Percentiles rank a stretch among this genome's conserved stretches.
These are phyloP conservation scores for Drosophila neocordata DNA, from an alignment of 1,140 invertebrate genomes.

Conservation along the genomic window DNA sequence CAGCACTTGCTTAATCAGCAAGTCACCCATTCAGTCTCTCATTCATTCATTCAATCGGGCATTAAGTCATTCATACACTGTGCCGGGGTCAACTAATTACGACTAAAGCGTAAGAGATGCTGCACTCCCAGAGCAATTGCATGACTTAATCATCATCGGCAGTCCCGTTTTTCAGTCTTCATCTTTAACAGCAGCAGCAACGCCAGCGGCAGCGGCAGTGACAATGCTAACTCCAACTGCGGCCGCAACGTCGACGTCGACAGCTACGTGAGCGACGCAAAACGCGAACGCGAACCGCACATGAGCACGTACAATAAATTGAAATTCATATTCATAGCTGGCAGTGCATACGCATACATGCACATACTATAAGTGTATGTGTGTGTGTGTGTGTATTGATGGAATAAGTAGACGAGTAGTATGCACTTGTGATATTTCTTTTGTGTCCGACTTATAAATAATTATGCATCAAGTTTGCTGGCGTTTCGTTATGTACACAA, in stretches of 20 bases:
- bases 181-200: neutral
- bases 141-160: constrained; percentile 6
- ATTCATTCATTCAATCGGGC: neutral
- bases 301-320: constrained; percentile 75
- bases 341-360: constrained; percentile 33
- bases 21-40: neutral
- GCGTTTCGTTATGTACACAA: constrained; percentile 48
- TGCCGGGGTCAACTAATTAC: constrained; percentile 33
- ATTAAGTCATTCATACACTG: constrained; percentile 42
- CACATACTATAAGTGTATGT: constrained; percentile 17
- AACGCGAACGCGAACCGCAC: constrained; percentile 61
- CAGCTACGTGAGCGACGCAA: constrained; percentile 56
- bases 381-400: constrained; percentile 23
- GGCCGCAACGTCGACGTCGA: neutral
- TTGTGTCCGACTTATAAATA: constrained; percentile 70
- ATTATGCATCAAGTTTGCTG: constrained; percentile 69
- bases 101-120: constrained; percentile 30
- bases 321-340: constrained; percentile 75
- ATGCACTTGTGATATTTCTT: constrained; percentile 68
- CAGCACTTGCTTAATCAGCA: neutral
- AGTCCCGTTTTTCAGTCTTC: neutral
- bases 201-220: neutral
- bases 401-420: constrained; percentile 5
- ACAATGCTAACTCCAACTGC: constrained; percentile 4
- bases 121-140: neutral